Evolutionary conservation across 37 sponge, comb jelly and placozoan genomes (phyloP).

Genomic region (Beroe ovata): DNA sequence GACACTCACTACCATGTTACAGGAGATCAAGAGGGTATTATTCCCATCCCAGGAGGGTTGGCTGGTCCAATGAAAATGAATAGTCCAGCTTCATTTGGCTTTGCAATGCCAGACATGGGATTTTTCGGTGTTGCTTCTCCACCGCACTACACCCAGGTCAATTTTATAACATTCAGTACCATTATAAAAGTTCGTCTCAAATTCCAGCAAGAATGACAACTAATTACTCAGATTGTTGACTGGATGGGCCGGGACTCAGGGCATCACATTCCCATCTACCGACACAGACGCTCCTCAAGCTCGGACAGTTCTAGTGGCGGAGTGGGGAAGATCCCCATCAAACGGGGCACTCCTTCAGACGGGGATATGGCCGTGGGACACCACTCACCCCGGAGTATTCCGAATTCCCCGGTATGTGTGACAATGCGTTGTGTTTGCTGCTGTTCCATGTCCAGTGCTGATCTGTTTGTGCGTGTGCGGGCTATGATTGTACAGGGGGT

Average conservation of each 20-base stretch:
- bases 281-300: constrained; percentile 1
- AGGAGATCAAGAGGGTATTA: not conserved
- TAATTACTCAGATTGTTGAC: constrained; percentile 45
- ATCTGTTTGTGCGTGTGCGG: too few species aligned
- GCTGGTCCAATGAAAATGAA: not conserved
- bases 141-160: not conserved
- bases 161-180: too few species aligned
- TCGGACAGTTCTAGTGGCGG: not conserved
- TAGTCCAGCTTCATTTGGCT: constrained; percentile 55
- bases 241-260: constrained; percentile 5
- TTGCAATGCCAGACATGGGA: constrained; percentile 63
- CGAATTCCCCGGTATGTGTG: constrained; percentile 59
- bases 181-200: too few species aligned
- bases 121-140: constrained; percentile 56
- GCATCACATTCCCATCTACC: constrained; percentile 57
- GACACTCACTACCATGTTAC: too few species aligned
- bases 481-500: too few species aligned
- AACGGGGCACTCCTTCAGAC: not conserved
- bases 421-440: too few species aligned
- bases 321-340: constrained; percentile 1
- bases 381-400: constrained; percentile 38
- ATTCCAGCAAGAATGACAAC: too few species aligned
- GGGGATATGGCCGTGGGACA: not conserved
- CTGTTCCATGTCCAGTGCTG: too few species aligned
- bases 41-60: not conserved